Conservation (phyloP, 92 coral and sea anemone species). For the Diadumene lineata region DNA sequence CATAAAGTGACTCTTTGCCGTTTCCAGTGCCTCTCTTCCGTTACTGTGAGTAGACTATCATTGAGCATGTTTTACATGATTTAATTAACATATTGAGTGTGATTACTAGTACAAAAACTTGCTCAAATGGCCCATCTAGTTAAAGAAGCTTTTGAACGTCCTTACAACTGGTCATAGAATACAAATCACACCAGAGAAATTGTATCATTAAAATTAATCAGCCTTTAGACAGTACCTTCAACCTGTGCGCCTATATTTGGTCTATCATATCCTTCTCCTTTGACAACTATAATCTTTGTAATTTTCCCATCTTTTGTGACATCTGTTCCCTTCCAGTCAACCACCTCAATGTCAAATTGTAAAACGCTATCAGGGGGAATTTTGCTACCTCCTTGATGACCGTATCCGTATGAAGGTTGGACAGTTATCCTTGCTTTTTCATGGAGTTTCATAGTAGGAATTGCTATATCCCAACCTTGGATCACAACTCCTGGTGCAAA, state of each 20-base stretch:
- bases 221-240: slow-evolving; percentile 52
- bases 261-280: slow-evolving; percentile 77
- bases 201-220: background rate
- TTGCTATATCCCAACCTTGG: slow-evolving; percentile 83
- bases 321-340: slow-evolving; percentile 82
- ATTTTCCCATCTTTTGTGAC: slow-evolving; percentile 76
- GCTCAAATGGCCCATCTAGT: too few relatives aligned
- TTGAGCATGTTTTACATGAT: too few relatives aligned
- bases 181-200: background rate
- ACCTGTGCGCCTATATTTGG: slow-evolving; percentile 76
- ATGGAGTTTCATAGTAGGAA: slow-evolving; percentile 73
- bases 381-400: slow-evolving; percentile 67
- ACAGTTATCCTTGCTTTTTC: slow-evolving; percentile 71
- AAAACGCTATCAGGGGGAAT: slow-evolving; percentile 82
- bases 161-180: too few relatives aligned
- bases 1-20: too few relatives aligned
- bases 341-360: slow-evolving; percentile 77
- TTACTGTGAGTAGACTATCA: too few relatives aligned
- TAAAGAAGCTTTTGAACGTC: too few relatives aligned
- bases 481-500: slow-evolving; percentile 73
- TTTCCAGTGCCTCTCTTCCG: too few relatives aligned
- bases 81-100: too few relatives aligned
- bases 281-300: slow-evolving; percentile 61
- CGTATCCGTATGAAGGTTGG: slow-evolving; percentile 83
- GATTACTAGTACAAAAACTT: too few relatives aligned